These are phyloP conservation scores for Malacoctenus gilli DNA, from an alignment of 2,797 vertebrate species.

Conservation along the genomic window DNA sequence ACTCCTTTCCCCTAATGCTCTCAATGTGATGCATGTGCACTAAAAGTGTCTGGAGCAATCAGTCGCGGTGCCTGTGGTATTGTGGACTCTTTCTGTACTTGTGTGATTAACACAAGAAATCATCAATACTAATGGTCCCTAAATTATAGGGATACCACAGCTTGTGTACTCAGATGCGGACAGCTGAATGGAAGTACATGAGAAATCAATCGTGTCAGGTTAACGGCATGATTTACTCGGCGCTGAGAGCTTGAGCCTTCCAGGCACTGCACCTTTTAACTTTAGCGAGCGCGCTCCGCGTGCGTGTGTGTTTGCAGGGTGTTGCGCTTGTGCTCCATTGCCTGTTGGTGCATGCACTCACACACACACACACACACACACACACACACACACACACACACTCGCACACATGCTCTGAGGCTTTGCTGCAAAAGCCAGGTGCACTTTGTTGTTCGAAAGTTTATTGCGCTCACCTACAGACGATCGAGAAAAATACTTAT, in stretches of 20 bases:
- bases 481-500: slow-evolving; percentile 66
- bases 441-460: slow-evolving; percentile 75
- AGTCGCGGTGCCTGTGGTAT: slow-evolving; percentile 33
- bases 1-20: slow-evolving; percentile 16
- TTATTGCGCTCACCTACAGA: slow-evolving; percentile 71
- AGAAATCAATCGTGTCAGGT: slow-evolving; percentile 72
- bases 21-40: slow-evolving; percentile 46
- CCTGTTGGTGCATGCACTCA: slow-evolving; percentile 57
- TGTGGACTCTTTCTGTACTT: slow-evolving; percentile 12
- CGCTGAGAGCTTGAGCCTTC: slow-evolving; percentile 72
- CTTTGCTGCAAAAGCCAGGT: slow-evolving; percentile 70
- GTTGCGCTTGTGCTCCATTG: slow-evolving; percentile 45
- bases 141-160: slow-evolving; percentile 44
- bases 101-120: slow-evolving; percentile 57
- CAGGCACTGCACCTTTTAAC: slow-evolving; percentile 74
- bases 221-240: slow-evolving; percentile 73
- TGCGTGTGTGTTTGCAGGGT: slow-evolving; percentile 4
- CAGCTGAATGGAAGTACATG: slow-evolving; percentile 57
- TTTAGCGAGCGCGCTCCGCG: slow-evolving; percentile 37
- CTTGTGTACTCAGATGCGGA: slow-evolving; percentile 44
- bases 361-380: slow-evolving; percentile 14
- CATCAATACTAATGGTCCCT: slow-evolving; percentile 58
- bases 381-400: slow-evolving; percentile 14
- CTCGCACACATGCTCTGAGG: slow-evolving; percentile 19
- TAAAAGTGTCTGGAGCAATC: slow-evolving; percentile 49